These are phyloP conservation scores for Temnothorax longispinosus DNA, from an alignment of 1,140 invertebrate genomes.

Conservation along the genomic window DNA sequence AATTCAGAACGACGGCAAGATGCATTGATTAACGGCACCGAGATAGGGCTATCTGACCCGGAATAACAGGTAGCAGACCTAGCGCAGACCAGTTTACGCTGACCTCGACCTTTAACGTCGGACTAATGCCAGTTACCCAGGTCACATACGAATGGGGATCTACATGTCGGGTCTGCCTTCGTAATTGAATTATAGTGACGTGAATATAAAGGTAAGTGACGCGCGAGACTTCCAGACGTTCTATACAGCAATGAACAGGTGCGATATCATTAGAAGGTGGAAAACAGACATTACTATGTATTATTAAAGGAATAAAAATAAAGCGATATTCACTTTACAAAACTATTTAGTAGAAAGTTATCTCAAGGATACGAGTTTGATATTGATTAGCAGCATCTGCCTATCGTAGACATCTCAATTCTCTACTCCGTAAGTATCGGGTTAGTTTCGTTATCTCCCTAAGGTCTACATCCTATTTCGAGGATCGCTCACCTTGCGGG, in stretches of 20 bases:
- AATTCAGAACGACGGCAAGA: neutral
- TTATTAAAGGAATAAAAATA: neutral
- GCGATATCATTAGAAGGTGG: neutral
- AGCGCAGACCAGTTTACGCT: slow-evolving; percentile 1
- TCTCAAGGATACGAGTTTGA: neutral
- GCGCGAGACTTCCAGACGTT: slow-evolving; percentile 15
- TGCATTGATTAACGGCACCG: neutral
- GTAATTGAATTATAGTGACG: slow-evolving; percentile 66
- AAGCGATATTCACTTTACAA: neutral
- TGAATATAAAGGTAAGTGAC: slow-evolving; percentile 42
- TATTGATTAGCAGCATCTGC: neutral
- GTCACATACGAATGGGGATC: slow-evolving; percentile 35
- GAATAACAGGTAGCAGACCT: slow-evolving; percentile 42
- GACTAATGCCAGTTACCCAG: neutral
- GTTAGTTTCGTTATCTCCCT: neutral
- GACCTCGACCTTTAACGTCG: slow-evolving; percentile 56
- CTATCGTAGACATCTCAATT: neutral
- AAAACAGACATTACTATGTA: neutral
- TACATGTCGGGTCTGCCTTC: slow-evolving; percentile 15
- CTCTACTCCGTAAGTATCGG: too few relatives aligned
- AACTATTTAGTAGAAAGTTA: neutral
- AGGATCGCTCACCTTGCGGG: slow-evolving; percentile 76
- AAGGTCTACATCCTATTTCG: slow-evolving; percentile 4
- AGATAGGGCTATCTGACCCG: neutral
- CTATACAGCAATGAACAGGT: slow-evolving; percentile 1